Evolutionary conservation across 2,797 vertebrate species (phyloP).

Genomic region (Eremophila alpestris): DNA sequence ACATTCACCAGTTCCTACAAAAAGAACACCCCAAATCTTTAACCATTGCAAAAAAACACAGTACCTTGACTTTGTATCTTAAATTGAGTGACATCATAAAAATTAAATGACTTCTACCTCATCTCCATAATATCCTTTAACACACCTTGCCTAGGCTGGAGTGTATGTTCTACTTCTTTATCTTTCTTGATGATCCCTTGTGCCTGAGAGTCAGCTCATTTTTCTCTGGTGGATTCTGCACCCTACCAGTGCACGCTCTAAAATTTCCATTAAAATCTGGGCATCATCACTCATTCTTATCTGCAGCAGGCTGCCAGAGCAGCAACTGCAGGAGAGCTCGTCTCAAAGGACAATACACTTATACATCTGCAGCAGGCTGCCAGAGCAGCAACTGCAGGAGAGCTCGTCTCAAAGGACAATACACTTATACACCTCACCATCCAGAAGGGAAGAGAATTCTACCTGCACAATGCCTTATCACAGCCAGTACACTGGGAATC

Average conservation of each 20-base stretch:
- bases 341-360: conserved; percentile 71
- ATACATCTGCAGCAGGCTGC: conserved; percentile 62
- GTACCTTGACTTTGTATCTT: conserved; percentile 72
- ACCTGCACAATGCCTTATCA: conserved; percentile 58
- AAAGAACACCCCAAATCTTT: conserved; percentile 63
- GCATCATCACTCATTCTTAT: conserved; percentile 82
- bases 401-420: conserved; percentile 72
- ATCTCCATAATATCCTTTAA: conserved; percentile 78
- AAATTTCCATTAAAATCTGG: conserved; percentile 83
- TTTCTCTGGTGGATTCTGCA: conserved; percentile 79
- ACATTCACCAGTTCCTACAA: conserved; percentile 22
- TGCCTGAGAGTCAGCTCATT: conserved; percentile 78
- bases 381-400: conserved; percentile 65
- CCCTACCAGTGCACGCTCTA: conserved; percentile 69
- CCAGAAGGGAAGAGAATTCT: conserved; percentile 49
- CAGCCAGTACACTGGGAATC: conserved; percentile 10
- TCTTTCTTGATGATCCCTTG: conserved; percentile 80
- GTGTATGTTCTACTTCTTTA: conserved; percentile 75
- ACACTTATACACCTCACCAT: conserved; percentile 58
- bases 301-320: conserved; percentile 71
- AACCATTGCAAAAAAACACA: conserved; percentile 67
- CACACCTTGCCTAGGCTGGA: conserved; percentile 62
- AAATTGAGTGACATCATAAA: conserved; percentile 75
- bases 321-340: conserved; percentile 67
- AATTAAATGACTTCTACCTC: conserved; percentile 75